These are phyloP conservation scores for Anser cygnoides DNA, from an alignment of 2,113 vertebrate genomes.

Conservation along the genomic window DNA sequence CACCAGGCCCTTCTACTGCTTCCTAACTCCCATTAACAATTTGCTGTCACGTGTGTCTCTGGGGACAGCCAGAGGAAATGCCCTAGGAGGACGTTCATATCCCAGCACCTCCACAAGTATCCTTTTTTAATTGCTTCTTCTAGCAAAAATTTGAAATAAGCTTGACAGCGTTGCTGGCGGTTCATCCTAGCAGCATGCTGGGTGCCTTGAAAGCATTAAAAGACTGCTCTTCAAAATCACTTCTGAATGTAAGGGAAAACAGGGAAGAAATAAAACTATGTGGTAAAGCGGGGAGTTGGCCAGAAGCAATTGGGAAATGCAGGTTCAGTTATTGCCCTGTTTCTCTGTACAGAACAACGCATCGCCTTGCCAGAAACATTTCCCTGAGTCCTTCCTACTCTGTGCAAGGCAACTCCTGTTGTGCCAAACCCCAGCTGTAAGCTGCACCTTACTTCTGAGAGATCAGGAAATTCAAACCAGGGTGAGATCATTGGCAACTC, in stretches of 20 bases:
- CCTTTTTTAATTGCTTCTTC: background rate
- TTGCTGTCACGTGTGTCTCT: background rate
- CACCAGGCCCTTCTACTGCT: background rate
- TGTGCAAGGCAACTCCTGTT: background rate
- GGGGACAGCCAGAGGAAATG: background rate
- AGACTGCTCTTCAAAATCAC: background rate
- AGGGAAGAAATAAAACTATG: background rate
- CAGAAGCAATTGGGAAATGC: background rate
- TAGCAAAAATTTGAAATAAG: background rate
- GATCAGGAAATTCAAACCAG: background rate
- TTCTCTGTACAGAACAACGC: background rate
- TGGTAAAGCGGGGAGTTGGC: background rate
- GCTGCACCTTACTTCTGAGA: background rate
- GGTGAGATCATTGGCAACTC: background rate
- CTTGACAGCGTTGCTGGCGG: background rate
- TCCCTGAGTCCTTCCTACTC: background rate
- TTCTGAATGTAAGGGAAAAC: background rate
- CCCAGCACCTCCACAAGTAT: background rate
- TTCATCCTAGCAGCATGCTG: background rate
- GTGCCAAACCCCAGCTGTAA: background rate
- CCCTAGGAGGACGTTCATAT: background rate
- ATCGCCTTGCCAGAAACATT: background rate
- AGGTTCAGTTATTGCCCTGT: fast-evolving
- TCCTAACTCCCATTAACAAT: background rate
- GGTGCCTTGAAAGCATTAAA: background rate